Evolutionary conservation across 2,888 invertebrate genomes (phyloP).

Genomic region (Atrina japonica): DNA sequence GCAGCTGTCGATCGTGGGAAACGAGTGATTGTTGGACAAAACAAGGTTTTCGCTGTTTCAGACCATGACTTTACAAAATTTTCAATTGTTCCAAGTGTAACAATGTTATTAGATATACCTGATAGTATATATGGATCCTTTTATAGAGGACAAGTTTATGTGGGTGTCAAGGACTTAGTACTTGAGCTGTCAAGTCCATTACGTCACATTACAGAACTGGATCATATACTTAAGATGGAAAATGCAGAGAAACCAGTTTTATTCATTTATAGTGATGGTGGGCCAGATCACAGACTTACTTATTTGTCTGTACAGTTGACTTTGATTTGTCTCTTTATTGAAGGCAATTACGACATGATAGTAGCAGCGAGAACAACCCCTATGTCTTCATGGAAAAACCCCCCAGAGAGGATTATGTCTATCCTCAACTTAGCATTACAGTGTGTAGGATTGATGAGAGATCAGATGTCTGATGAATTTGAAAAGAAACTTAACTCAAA

Average conservation of each 20-base stretch:
- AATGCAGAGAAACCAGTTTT: conserved; percentile 29
- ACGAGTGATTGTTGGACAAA: conserved; percentile 29
- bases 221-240: conserved; percentile 13
- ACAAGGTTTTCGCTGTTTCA: conserved; percentile 36
- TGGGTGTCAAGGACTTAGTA: conserved; percentile 44
- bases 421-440: conserved; percentile 35
- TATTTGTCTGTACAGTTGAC: conserved; percentile 36
- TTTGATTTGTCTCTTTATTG: conserved; percentile 26
- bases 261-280: conserved; percentile 43
- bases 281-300: conserved; percentile 37
- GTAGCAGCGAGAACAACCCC: conserved; percentile 40
- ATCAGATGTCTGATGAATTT: conserved; percentile 25
- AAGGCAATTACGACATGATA: conserved; percentile 33
- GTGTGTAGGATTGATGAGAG: conserved; percentile 38
- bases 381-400: conserved; percentile 39
- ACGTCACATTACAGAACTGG: conserved; percentile 45
- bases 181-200: conserved; percentile 50
- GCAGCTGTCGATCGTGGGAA: conserved; percentile 47
- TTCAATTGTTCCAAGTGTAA: conserved; percentile 44
- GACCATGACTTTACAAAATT: conserved; percentile 51
- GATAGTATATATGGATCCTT: conserved; percentile 41
- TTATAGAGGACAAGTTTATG: conserved; percentile 46
- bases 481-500: conserved; percentile 30
- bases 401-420: conserved; percentile 41
- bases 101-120: conserved; percentile 42